Conservation (phyloP, 2,797 vertebrate genomes). For the Sebastes alutus region DNA sequence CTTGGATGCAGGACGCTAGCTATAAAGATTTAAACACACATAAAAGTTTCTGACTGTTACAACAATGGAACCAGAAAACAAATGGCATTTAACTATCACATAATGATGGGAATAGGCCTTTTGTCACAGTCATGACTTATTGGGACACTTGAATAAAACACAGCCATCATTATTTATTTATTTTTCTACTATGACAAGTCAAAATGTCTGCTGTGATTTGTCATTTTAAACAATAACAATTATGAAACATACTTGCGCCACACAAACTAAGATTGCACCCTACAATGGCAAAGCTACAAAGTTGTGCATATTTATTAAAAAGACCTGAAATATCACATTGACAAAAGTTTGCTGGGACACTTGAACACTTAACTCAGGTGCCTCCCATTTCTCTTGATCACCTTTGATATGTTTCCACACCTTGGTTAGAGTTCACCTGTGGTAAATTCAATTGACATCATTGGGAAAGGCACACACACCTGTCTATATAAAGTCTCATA, state of each 20-base stretch:
- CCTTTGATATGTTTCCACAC: neutral
- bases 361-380: neutral
- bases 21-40: neutral
- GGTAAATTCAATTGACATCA: neutral
- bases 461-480: neutral
- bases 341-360: neutral
- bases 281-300: neutral
- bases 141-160: neutral
- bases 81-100: neutral
- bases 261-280: neutral
- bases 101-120: neutral
- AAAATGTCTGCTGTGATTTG: too few relatives aligned
- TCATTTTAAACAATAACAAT: neutral
- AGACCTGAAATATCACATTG: neutral
- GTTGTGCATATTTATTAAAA: neutral
- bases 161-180: neutral
- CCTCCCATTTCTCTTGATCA: neutral
- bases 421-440: neutral
- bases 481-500: neutral
- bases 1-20: neutral
- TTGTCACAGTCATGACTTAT: neutral
- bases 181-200: too few relatives aligned
- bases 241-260: neutral
- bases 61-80: neutral
- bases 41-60: neutral